Evolutionary conservation across 2,888 invertebrate species (phyloP).

Genomic region (Muschampia plurimacula): DNA sequence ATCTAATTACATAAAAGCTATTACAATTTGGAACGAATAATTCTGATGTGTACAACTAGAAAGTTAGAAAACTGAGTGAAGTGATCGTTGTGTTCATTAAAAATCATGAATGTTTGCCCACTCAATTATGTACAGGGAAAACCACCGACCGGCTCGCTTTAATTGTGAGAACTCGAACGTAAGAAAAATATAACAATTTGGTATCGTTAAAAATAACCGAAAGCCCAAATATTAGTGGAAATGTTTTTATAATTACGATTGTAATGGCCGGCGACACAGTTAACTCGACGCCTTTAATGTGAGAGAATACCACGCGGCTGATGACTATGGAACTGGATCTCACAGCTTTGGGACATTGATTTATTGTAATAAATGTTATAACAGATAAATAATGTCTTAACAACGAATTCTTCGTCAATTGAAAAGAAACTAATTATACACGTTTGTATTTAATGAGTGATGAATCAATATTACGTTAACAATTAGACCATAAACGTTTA

Average conservation of each 20-base stretch:
- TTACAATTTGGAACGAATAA: constrained; percentile 49
- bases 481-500: background rate
- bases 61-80: constrained; percentile 61
- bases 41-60: constrained; percentile 72
- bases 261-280: constrained; percentile 48
- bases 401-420: background rate
- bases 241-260: constrained; percentile 54
- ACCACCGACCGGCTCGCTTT: constrained; percentile 47
- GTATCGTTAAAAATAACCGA: constrained; percentile 53
- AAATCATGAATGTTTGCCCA: constrained; percentile 53
- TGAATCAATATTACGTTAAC: background rate
- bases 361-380: constrained; percentile 42
- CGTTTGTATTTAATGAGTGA: background rate
- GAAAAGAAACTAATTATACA: background rate
- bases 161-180: constrained; percentile 55
- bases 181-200: constrained; percentile 51
- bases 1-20: constrained; percentile 48
- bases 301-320: constrained; percentile 51
- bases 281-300: constrained; percentile 49
- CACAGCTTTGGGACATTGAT: constrained; percentile 46
- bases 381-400: background rate
- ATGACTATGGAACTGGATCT: constrained; percentile 39
- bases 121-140: constrained; percentile 52
- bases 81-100: constrained; percentile 63
- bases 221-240: constrained; percentile 50